Conservation (phyloP, 2,113 vertebrate species). For the Tyto alba region DNA sequence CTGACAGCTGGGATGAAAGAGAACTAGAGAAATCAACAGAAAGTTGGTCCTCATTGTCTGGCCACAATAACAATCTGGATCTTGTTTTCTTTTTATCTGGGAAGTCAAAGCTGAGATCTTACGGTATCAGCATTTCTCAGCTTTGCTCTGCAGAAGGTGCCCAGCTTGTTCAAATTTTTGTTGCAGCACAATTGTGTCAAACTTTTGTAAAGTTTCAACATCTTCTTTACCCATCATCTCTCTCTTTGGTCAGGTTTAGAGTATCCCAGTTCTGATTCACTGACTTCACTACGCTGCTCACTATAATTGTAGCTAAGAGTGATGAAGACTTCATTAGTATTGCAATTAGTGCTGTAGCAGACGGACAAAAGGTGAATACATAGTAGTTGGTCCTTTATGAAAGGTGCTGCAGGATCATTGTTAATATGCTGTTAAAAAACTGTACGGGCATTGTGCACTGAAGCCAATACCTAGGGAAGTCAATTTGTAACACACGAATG, state of each 20-base stretch:
- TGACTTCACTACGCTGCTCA: not conserved
- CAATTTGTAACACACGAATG: not conserved
- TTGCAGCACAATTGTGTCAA: not conserved
- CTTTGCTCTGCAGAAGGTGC: not conserved
- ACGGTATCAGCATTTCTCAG: not conserved
- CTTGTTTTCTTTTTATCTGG: not conserved
- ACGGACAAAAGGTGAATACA: not conserved
- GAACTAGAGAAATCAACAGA: not conserved
- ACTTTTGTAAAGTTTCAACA: not conserved
- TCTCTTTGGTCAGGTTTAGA: not conserved
- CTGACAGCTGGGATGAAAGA: not conserved
- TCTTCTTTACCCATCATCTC: not conserved
- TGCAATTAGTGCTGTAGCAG: not conserved
- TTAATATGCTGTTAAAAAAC: not conserved
- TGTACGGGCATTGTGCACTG: not conserved
- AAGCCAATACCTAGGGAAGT: not conserved
- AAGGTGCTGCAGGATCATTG: not conserved
- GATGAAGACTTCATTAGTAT: not conserved
- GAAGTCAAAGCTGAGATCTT: not conserved
- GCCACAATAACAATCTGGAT: not conserved
- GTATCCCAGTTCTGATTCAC: not conserved
- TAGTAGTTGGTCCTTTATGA: not conserved
- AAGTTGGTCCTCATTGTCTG: not conserved
- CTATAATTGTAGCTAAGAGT: not conserved
- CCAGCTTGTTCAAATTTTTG: not conserved